These are phyloP conservation scores for Nineta flava DNA, from an alignment of 2,888 invertebrate genomes.

Conservation along the genomic window DNA sequence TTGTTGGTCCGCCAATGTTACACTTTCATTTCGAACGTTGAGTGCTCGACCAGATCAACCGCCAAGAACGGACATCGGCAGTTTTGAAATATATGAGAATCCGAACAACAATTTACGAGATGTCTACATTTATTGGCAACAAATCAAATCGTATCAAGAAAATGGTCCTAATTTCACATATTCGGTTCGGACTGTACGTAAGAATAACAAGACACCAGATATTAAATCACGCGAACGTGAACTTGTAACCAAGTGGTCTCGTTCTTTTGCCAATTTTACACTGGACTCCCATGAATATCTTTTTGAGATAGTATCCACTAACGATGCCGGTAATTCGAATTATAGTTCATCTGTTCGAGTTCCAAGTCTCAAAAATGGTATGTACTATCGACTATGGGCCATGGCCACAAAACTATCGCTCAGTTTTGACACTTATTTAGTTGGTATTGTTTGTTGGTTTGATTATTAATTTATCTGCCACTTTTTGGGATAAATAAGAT, in stretches of 20 bases:
- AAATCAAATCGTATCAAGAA: constrained; percentile 46
- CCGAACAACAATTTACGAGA: constrained; percentile 31
- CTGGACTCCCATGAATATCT: constrained; percentile 29
- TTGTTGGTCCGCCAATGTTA: constrained; percentile 50
- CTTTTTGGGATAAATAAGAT: too few species aligned
- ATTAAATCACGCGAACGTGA: background rate
- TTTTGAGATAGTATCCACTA: constrained; percentile 44
- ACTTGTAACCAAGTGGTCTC: background rate
- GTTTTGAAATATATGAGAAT: constrained; percentile 42
- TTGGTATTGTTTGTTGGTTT: too few species aligned
- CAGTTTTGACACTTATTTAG: too few species aligned
- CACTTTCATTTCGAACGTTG: constrained; percentile 41
- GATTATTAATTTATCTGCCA: too few species aligned
- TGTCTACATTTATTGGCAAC: constrained; percentile 65
- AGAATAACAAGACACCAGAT: constrained; percentile 16
- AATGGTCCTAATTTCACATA: constrained; percentile 65
- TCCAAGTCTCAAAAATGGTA: constrained; percentile 37
- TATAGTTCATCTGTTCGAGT: constrained; percentile 41
- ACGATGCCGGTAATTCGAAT: constrained; percentile 40
- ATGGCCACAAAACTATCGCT: too few species aligned
- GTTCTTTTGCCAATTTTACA: constrained; percentile 41
- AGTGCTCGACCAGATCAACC: constrained; percentile 45
- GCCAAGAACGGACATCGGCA: constrained; percentile 54
- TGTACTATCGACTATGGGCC: too few species aligned
- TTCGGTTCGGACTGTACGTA: constrained; percentile 33